phyloP scores from a whole-genome alignment of 2,113 vertebrate species.

The Pheucticus melanocephalus region DNA sequence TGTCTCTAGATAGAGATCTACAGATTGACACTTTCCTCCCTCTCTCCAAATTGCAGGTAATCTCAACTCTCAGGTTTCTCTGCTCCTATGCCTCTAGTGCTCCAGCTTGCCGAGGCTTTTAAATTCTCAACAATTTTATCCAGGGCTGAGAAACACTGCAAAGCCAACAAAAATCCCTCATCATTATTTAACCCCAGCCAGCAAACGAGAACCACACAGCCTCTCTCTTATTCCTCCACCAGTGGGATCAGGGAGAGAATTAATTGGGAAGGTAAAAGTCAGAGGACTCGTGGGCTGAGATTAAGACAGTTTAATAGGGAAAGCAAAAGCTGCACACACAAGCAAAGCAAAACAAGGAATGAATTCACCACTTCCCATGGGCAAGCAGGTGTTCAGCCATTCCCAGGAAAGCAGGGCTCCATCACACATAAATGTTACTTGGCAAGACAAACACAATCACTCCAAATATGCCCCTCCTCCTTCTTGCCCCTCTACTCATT shows the following conservation, averaged over 20 bases:
- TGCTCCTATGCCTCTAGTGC: neutral
- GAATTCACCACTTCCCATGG: neutral
- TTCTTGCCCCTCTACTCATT: neutral
- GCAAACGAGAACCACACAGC: neutral
- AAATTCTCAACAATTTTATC: neutral
- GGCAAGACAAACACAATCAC: neutral
- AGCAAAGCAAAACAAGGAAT: neutral
- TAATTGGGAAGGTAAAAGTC: neutral
- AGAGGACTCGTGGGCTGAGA: neutral
- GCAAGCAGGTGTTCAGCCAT: neutral
- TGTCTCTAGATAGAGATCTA: neutral
- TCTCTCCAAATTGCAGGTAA: neutral
- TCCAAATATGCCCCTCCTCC: neutral
- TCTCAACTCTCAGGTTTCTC: neutral
- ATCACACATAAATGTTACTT: accelerated
- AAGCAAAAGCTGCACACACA: neutral
- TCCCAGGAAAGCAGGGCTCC: neutral
- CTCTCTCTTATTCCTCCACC: accelerated
- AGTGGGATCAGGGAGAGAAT: neutral
- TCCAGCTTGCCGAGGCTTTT: neutral
- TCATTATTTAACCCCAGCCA: neutral
- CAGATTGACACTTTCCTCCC: neutral
- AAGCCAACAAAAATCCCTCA: neutral
- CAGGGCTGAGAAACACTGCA: neutral
- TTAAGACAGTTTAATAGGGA: neutral